A percentile compares a stretch with the other conserved stretches of the same genome.
These are phyloP conservation scores for Lipophrys pholis DNA, from an alignment of 2,113 vertebrate species.

Conservation along the genomic window DNA sequence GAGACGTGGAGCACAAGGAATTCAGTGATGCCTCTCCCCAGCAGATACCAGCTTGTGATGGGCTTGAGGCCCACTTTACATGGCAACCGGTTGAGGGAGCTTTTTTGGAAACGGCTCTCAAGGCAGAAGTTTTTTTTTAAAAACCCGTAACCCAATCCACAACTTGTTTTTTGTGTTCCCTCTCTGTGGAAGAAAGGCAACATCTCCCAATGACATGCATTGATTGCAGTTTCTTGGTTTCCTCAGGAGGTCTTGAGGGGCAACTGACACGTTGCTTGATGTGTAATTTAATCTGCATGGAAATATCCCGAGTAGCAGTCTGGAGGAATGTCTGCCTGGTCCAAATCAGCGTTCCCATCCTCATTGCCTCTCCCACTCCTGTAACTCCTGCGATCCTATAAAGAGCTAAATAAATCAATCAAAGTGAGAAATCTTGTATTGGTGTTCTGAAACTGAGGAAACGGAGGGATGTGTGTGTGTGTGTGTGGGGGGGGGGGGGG, in stretches of 20 bases:
- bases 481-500: neutral
- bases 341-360: constrained; percentile 38
- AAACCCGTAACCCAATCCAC: too few species aligned
- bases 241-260: too few species aligned
- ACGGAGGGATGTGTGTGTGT: neutral
- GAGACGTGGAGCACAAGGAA: constrained; percentile 15
- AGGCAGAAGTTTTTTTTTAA: too few species aligned
- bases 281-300: constrained; percentile 35
- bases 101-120: too few species aligned
- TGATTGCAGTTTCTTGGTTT: too few species aligned
- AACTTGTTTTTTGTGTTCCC: too few species aligned
- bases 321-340: constrained; percentile 7
- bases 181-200: too few species aligned
- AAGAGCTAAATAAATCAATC: constrained; percentile 45
- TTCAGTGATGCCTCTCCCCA: constrained; percentile 34
- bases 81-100: too few species aligned
- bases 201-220: too few species aligned
- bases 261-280: neutral
- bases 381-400: constrained; percentile 27
- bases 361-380: neutral
- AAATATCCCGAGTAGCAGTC: constrained; percentile 24
- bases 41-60: constrained; percentile 31
- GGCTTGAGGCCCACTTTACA: constrained; percentile 13
- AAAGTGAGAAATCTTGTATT: constrained; percentile 14
- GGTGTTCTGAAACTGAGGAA: constrained; percentile 10